Percentiles rank a stretch among this genome's conserved stretches.
These are phyloP conservation scores for Quadroppia sp. DNA, from an alignment of 2,888 invertebrate genomes.

Conservation along the genomic window DNA sequence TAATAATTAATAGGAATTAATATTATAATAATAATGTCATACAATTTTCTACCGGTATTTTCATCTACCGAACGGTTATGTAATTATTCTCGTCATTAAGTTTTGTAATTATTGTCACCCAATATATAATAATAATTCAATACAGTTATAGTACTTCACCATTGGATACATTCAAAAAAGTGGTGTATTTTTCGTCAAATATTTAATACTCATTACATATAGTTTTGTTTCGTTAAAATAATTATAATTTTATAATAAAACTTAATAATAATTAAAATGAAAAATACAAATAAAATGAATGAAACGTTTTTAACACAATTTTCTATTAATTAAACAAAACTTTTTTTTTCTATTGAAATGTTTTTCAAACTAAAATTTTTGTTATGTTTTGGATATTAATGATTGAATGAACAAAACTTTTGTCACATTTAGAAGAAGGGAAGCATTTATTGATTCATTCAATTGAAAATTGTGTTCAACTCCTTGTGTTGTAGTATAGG, in stretches of 20 bases:
- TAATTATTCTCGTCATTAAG: background rate
- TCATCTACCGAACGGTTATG: background rate
- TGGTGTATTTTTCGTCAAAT: background rate
- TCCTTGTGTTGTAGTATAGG: too few species aligned
- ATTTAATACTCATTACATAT: background rate
- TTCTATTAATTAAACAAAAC: too few species aligned
- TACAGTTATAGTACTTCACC: slow-evolving; percentile 12
- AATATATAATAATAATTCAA: slow-evolving; percentile 3
- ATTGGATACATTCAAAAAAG: background rate
- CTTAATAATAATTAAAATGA: background rate
- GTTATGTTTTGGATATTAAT: background rate
- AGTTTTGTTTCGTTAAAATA: background rate
- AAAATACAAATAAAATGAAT: background rate
- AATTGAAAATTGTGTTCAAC: too few species aligned
- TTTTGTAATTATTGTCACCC: background rate
- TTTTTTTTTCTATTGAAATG: too few species aligned
- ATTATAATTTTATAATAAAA: slow-evolving; percentile 2
- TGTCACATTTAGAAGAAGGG: too few species aligned
- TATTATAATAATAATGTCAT: background rate
- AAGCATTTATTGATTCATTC: too few species aligned
- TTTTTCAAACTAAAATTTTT: too few species aligned
- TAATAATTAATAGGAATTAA: background rate
- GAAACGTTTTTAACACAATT: background rate
- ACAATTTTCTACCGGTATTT: slow-evolving; percentile 4
- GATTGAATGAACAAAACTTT: background rate